Base-by-base conservation (phyloP, 2,888 invertebrate species). In the Empis livida region DNA sequence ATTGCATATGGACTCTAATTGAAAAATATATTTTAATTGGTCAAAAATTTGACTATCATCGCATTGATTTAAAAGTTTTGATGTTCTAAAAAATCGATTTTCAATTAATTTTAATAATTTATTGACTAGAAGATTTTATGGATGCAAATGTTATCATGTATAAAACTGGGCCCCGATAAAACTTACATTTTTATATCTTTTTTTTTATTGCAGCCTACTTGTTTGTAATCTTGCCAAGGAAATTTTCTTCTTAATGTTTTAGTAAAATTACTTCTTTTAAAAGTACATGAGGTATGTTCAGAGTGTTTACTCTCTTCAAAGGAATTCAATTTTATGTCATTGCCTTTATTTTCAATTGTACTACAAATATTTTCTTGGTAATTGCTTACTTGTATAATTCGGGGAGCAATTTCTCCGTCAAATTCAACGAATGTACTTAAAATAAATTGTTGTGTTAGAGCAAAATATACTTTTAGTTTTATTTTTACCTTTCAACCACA, bases 221-320 rank as follows among this genome's bases (percentile, higher is more conserved):
- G 8, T 8, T 27, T 27, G 9, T n/a, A n/a, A n/a, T n/a, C n/a
- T n/a, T 69, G 57, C 74, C 75, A 75, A 5, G 75, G 75, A 62
- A 64, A 68, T 17, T 65, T 64, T 6, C 72, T 64, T 14, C 58
- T 60, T 8, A 59, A 57, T 2, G 60, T 57, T 20, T 62, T 58
- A 1, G 54, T 64, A 50, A 73, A 75, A 5, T 71, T 61, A 47
- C 70, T 70, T 30, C 63, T 62, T 41, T 57, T 61, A 49, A 64
- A 64, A 27, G 23, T 27, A 27, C 6, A 27, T 27, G 9, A 23
- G 3, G 10, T n/a, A 9, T 41, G 5, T 27, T 30, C 16, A 37
- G 48, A 31, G 4, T 46, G 42, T 9, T 27, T 27, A 27, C 8
- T 27, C 5, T 27, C 23, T 8, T 27, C 23, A 27, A 6, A 8